Percentiles rank a stretch among this genome's conserved stretches.
These are phyloP conservation scores for Myripristis murdjan DNA, from an alignment of 2,797 vertebrate genomes.

Conservation along the genomic window DNA sequence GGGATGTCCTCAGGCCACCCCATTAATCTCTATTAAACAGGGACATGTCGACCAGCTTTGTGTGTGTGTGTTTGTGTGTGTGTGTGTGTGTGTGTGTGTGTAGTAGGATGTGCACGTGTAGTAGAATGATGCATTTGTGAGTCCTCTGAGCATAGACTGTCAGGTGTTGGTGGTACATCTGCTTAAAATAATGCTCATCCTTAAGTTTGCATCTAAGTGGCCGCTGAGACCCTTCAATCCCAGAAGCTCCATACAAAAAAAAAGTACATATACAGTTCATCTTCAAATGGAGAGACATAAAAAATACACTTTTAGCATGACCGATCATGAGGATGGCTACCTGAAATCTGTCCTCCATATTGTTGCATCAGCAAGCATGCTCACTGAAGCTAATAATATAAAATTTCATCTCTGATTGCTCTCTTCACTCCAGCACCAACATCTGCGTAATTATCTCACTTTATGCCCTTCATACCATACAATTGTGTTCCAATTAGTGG, in stretches of 20 bases:
- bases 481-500: conserved; percentile 70
- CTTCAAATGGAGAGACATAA: background rate
- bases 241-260: background rate
- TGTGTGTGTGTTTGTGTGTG: conserved; percentile 29
- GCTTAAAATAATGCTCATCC: conserved; percentile 3
- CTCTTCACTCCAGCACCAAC: conserved; percentile 33
- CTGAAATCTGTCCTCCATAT: conserved; percentile 6
- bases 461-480: conserved; percentile 51
- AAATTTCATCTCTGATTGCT: conserved; percentile 56
- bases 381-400: conserved; percentile 28
- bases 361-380: background rate
- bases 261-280: too few species aligned
- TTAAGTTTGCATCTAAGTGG: conserved; percentile 20
- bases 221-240: background rate
- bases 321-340: background rate
- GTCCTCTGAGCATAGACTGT: conserved; percentile 9
- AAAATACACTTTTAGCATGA: background rate
- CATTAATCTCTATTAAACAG: conserved; percentile 79
- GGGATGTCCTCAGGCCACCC: conserved; percentile 69
- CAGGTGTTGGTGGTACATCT: conserved; percentile 22
- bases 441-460: conserved; percentile 63
- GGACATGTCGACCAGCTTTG: conserved; percentile 54
- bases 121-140: conserved; percentile 30
- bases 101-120: background rate
- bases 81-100: background rate